phyloP scores from a whole-genome alignment of 2,113 vertebrate genomes.

The Microtus ochrogaster region DNA sequence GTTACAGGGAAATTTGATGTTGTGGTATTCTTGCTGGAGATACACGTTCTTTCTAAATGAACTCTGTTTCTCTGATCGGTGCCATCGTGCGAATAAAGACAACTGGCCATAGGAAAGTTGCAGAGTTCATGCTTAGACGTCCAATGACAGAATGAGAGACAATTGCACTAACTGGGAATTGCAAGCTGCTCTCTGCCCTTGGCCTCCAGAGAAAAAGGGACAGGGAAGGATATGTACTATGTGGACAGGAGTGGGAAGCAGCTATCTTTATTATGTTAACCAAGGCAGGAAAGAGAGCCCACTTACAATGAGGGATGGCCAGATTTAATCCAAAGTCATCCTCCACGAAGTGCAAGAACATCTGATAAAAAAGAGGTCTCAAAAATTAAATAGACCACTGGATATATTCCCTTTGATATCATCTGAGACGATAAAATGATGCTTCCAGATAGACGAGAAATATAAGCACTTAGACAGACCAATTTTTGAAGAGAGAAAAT shows the following conservation, averaged over 20 bases:
- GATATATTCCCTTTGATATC: conserved; percentile 59
- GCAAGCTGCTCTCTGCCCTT: neutral
- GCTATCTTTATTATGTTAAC: conserved; percentile 35
- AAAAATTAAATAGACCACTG: conserved; percentile 60
- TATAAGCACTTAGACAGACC: conserved; percentile 68
- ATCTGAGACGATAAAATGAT: conserved; percentile 65
- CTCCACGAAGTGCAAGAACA: conserved; percentile 35
- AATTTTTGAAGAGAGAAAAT: conserved; percentile 63
- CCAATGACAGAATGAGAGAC: neutral
- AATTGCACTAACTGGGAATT: neutral
- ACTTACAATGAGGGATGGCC: neutral
- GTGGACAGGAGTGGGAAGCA: neutral
- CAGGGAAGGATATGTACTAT: neutral
- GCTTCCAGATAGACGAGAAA: conserved; percentile 57
- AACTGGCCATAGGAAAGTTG: no score
- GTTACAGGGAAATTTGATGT: neutral
- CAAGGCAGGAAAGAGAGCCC: neutral
- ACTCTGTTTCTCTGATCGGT: neutral
- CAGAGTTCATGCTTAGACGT: no score
- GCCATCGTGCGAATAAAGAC: neutral
- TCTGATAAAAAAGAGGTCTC: conserved; percentile 72
- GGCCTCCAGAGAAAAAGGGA: neutral
- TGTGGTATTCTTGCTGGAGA: neutral
- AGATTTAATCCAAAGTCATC: conserved; percentile 44
- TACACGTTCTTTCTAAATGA: neutral